phyloP scores from a whole-genome alignment of 2,113 vertebrate species.

The Rhizomys pruinosus region DNA sequence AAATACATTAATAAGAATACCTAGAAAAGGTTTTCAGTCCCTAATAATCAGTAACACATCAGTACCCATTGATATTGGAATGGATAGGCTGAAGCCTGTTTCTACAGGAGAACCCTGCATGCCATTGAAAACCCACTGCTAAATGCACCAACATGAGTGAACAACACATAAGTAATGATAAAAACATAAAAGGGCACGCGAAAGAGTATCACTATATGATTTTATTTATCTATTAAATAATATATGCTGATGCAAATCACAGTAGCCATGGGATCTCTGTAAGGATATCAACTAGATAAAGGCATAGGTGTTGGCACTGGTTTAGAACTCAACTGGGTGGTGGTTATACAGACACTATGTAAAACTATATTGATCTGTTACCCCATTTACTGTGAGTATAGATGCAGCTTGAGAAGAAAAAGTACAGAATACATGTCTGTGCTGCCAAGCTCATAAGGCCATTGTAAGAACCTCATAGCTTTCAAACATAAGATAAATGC shows the following conservation, averaged over 20 bases:
- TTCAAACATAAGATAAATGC: conserved; percentile 46
- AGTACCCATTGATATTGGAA: not conserved
- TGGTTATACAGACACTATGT: not conserved
- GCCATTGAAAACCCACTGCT: not conserved
- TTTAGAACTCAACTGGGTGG: not conserved
- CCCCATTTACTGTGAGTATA: not conserved
- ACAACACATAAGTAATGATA: not conserved
- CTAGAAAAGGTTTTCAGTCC: not conserved
- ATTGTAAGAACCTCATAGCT: not conserved
- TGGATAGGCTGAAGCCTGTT: not conserved
- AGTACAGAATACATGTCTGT: not conserved
- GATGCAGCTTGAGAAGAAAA: not conserved
- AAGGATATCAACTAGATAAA: not conserved
- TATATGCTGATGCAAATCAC: not conserved
- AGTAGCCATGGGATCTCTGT: not conserved
- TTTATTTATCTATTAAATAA: conserved; percentile 29
- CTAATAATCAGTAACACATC: conserved; percentile 8
- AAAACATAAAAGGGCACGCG: not conserved
- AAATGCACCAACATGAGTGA: not conserved
- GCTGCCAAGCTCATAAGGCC: not conserved
- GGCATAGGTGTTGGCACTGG: not conserved
- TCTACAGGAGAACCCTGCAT: not conserved
- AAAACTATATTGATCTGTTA: not conserved
- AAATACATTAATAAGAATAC: conserved; percentile 12
- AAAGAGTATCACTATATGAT: not conserved